phyloP scores from a whole-genome alignment of 2,888 invertebrate species.

The Coelogynopora nodosa region DNA sequence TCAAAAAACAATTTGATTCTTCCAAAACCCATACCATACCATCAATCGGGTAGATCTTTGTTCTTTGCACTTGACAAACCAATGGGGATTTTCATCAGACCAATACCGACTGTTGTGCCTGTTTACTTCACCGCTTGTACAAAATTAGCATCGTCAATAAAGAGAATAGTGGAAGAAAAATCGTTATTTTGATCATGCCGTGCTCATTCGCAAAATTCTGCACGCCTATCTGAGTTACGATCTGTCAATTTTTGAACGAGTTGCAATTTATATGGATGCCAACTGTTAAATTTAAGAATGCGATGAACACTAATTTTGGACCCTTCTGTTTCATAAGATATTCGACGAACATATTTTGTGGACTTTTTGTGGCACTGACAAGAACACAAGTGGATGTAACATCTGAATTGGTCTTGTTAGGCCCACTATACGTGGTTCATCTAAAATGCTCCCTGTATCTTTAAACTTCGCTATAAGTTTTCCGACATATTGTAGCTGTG shows the following conservation, averaged over 20 bases:
- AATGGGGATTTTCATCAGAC: constrained; percentile 27
- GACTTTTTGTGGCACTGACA: constrained; percentile 16
- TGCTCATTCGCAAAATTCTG: neutral
- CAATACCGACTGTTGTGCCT: constrained; percentile 36
- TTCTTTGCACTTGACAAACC: neutral
- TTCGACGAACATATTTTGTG: neutral
- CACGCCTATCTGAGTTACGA: neutral
- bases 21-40: constrained; percentile 30
- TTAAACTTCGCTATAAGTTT: neutral
- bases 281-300: constrained; percentile 18
- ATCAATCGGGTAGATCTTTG: constrained; percentile 21
- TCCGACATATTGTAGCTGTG: neutral
- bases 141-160: constrained; percentile 23
- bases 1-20: constrained; percentile 36
- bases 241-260: neutral
- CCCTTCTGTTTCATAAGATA: constrained; percentile 2
- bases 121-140: constrained; percentile 33
- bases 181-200: neutral
- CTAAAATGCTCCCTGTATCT: neutral
- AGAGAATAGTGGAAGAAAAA: constrained; percentile 26
- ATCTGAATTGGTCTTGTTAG: neutral
- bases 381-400: constrained; percentile 4
- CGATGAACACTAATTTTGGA: neutral
- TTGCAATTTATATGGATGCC: neutral
- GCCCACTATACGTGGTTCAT: neutral